These are phyloP conservation scores for Sebastes itinus DNA, from an alignment of 2,797 vertebrate species.

Conservation along the genomic window DNA sequence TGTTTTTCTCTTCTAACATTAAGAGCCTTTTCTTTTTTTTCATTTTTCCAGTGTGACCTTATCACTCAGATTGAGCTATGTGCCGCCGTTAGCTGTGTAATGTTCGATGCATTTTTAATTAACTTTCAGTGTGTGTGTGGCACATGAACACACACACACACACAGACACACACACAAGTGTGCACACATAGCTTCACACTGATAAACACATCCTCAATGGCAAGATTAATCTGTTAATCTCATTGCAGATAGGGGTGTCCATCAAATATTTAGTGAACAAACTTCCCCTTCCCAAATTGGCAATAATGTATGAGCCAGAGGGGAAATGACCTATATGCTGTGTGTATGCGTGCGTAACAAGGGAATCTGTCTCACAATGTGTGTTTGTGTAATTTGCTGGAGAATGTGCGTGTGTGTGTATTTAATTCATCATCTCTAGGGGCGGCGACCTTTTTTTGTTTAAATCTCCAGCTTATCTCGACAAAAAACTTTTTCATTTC, in stretches of 20 bases:
- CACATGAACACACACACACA: neutral
- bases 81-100: constrained; percentile 5
- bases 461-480: constrained; percentile 65
- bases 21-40: neutral
- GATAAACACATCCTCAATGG: constrained; percentile 58
- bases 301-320: constrained; percentile 59
- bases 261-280: constrained; percentile 82
- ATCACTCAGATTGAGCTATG: constrained; percentile 14
- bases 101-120: constrained; percentile 49
- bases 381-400: constrained; percentile 13
- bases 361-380: constrained; percentile 6
- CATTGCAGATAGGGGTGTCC: constrained; percentile 57
- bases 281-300: constrained; percentile 58
- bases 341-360: neutral
- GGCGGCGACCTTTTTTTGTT: constrained; percentile 19
- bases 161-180: neutral
- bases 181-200: constrained; percentile 21
- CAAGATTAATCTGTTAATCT: constrained; percentile 76
- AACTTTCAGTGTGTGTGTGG: constrained; percentile 15
- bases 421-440: constrained; percentile 33
- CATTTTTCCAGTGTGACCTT: constrained; percentile 4
- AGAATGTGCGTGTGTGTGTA: neutral
- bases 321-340: constrained; percentile 54
- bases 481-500: constrained; percentile 67
- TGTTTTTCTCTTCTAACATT: neutral